Base-by-base conservation (phyloP, 2,888 invertebrate genomes). In the Atethmia centrago region DNA sequence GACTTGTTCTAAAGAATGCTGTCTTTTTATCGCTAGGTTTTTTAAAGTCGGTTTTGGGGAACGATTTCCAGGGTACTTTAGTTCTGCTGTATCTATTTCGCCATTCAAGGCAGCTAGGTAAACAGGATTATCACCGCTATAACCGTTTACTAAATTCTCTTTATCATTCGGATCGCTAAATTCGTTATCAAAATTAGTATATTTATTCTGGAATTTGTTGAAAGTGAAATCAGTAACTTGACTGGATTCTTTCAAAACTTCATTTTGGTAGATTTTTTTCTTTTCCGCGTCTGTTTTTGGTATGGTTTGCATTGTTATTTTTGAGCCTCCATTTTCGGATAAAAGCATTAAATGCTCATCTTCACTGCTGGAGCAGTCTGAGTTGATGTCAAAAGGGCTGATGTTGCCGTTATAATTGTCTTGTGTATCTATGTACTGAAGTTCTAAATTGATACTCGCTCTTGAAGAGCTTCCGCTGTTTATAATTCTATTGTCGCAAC, bases 1-100 rank as follows among this genome's bases (percentile, higher is more conserved):
- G 68, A 98, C 98, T 66, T 98, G 97, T 86, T 98, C 98, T 49
- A 98, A 92, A 0, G 98, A 98, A 74, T 97, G 97, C 88, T 98
- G 98, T 0, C 98, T 94, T 87, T 94, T 96, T 14, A 95, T 95
- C 0, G 93, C 85, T 7, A 96, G 73, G 7, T 90, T 92, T 66
- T 94, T 95, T 28, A 95, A 77, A 0, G 88, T 87, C 0, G 94
- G 93, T 79, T 95, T 93, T 21, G 95, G 93, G 0, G 92, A 91
- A 65, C 73, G 59, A 19, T 89, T 91, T 0, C 90, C 87, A 0
- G 82, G 96, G 3, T 90, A 87, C 69, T 93, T 95, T 0, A 94
- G 56, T 25, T 94, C 94, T 0, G 89, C 74, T 0, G 92, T 90
- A 28, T 93, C 89, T 0, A 95, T 93, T 77, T 95, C 96, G 0